Base-by-base conservation (phyloP, 1,140 invertebrate genomes). In the Dinoponera quadriceps region DNA sequence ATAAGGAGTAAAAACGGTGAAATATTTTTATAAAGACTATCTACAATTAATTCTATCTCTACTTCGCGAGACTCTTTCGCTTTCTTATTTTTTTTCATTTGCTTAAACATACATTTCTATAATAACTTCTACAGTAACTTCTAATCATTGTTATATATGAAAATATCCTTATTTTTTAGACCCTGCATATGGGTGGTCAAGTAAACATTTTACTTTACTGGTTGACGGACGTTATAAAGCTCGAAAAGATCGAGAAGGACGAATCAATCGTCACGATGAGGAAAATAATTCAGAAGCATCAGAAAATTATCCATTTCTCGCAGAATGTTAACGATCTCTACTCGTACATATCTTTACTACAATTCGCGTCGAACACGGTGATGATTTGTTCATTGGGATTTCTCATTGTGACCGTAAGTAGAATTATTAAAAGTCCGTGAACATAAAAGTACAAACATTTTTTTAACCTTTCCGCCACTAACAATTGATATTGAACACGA, bases 241-340 rank as follows among this genome's bases (percentile, higher is more conserved):
- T 69, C 13, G 18, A 16, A 0, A 20, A 54, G n/a, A 69, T n/a
- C n/a, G n/a, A n/a, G n/a, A n/a, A 49, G 3, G 4, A 16, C 11
- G n/a, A 62, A 0, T 62, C 72, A 29, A 18, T 73, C 9, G 11
- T 54, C 1, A 38, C 25, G 2, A 44, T 51, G 16, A 51, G 59
- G 5, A 78, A 68, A 38, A 78, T 78, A 1, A 78, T 78, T 27
- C 49, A 1, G 7, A 78, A 78, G 51, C 75, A 78, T 78, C 63
- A 78, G 68, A 78, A 57, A 18, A 69, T 78, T 78, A 78, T 78
- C 22, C 33, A 3, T 2, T 18, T 69, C 0, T 57, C 63, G 0
- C 49, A 69, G 1, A 55, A 69, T 0, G 27, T 78, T 57, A 63
- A 78, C 11, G 38, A 48, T 48, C 51, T 78, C 3, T 78, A 44